Conservation (phyloP, 2,113 vertebrate genomes). For the Dicentrarchus labrax region DNA sequence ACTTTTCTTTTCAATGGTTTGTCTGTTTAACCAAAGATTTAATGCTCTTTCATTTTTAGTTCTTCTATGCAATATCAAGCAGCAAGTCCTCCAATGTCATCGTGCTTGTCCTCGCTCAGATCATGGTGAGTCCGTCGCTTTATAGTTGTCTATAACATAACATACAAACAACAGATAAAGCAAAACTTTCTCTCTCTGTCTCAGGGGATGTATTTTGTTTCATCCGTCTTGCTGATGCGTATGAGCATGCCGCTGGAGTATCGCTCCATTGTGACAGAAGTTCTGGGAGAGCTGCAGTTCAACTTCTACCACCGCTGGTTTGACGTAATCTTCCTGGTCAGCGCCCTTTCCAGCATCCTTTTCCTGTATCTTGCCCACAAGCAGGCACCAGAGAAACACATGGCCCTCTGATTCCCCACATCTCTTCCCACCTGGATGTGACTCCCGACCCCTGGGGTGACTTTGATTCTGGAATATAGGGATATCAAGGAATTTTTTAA, state of each 20-base stretch:
- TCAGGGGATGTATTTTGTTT: constrained; percentile 99
- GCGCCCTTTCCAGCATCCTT: constrained; percentile 97
- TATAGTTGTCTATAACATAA: neutral
- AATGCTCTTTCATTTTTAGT: constrained; percentile 81
- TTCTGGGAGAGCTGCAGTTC: constrained; percentile 97
- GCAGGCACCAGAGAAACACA: constrained; percentile 97
- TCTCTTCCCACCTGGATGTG: neutral
- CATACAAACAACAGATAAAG: neutral
- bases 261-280: constrained; percentile 95
- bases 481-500: constrained; percentile 15
- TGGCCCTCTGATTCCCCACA: constrained; percentile 82
- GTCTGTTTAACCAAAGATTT: neutral
- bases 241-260: constrained; percentile 99
- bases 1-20: neutral
- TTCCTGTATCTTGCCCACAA: constrained; percentile 99
- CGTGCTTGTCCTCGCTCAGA: constrained; percentile 97
- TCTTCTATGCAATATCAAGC: constrained; percentile 99
- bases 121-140: constrained; percentile 91
- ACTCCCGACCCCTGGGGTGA: constrained; percentile 3
- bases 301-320: constrained; percentile 99
- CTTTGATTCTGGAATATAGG: constrained; percentile 37
- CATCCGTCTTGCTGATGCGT: constrained; percentile 95
- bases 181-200: neutral
- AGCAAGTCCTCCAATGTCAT: constrained; percentile 99
- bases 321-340: constrained; percentile 98